phyloP scores from a whole-genome alignment of 2,888 invertebrate genomes.

The Eurytoma californica region DNA sequence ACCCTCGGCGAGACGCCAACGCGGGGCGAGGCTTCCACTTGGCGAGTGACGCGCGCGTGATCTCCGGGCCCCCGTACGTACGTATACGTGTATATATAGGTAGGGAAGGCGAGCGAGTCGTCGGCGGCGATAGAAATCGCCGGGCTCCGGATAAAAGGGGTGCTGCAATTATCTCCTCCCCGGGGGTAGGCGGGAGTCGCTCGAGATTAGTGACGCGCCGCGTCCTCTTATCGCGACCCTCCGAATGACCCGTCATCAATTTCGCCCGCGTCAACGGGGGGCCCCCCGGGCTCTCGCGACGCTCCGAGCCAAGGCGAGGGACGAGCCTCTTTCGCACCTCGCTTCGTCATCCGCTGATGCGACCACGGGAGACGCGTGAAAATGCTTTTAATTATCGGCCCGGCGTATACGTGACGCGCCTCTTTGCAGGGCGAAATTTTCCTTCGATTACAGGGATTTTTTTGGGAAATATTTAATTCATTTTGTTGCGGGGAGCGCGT shows the following conservation, averaged over 20 bases:
- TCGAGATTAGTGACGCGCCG: not conserved
- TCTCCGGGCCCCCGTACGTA: too few relatives aligned
- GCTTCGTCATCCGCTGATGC: not conserved
- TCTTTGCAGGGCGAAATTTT: not conserved
- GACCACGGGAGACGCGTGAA: not conserved
- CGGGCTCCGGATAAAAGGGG: slow-evolving; percentile 5
- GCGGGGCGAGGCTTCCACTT: too few relatives aligned
- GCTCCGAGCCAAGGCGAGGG: not conserved
- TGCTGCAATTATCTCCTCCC: slow-evolving; percentile 25
- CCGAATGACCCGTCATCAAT: slow-evolving; percentile 31
- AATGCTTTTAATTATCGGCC: not conserved
- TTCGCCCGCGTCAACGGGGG: slow-evolving; percentile 21
- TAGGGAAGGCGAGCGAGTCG: too few relatives aligned
- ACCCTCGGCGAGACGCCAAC: too few relatives aligned
- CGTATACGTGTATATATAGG: too few relatives aligned
- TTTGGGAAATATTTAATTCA: too few relatives aligned
- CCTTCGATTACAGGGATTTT: too few relatives aligned
- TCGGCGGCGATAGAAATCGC: slow-evolving; percentile 9
- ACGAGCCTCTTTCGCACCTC: not conserved
- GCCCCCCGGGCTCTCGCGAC: not conserved
- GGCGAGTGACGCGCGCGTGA: too few relatives aligned
- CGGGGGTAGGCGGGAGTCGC: not conserved
- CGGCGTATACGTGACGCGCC: not conserved
- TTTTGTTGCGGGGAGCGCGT: too few relatives aligned
- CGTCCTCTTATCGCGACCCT: slow-evolving; percentile 21